Conservation (phyloP, 2,888 invertebrate genomes). For the Tinea pellionella region DNA sequence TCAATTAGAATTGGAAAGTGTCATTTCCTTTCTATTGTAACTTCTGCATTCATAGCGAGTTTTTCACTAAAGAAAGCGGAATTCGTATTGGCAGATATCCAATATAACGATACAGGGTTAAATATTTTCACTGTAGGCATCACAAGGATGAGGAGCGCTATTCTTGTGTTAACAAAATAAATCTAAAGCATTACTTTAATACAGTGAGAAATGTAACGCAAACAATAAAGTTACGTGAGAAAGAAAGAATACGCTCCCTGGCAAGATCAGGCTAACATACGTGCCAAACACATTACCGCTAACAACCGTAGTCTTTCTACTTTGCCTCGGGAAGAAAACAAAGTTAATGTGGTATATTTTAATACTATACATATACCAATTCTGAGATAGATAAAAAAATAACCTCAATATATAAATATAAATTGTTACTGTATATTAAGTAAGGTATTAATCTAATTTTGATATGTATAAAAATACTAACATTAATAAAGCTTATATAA, state of each 20-base stretch:
- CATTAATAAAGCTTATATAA: no score
- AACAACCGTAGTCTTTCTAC: not conserved
- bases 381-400: no score
- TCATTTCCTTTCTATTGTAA: not conserved
- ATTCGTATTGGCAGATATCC: slow-evolving; percentile 8
- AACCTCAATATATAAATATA: no score
- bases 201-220: no score
- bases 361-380: not conserved
- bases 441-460: no score
- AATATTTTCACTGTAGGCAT: slow-evolving; percentile 5
- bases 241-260: not conserved
- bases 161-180: not conserved
- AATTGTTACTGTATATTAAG: no score
- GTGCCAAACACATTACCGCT: slow-evolving; percentile 1
- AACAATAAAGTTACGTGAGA: not conserved
- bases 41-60: not conserved
- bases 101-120: slow-evolving; percentile 2
- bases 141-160: not conserved
- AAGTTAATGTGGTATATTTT: not conserved
- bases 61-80: not conserved
- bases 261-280: not conserved
- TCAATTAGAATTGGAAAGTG: not conserved
- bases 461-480: no score
- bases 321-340: not conserved
- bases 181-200: no score